Evolutionary conservation across 2,797 vertebrate species (phyloP), one percentile per base, ranked within the genome.

Genomic region (Chelonia mydas): DNA sequence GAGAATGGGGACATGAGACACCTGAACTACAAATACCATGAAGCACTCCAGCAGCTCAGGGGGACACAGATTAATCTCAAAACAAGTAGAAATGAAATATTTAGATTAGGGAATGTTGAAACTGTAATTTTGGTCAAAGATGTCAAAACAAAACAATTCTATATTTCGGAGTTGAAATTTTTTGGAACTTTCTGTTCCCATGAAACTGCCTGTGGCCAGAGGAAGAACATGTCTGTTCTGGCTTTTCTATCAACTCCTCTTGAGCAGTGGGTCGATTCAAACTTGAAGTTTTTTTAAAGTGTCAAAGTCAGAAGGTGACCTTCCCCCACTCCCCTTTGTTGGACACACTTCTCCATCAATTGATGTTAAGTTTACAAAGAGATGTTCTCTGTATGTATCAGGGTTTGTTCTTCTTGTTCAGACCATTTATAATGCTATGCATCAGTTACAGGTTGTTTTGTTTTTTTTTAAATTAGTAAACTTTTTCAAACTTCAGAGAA

Each of bases 391-490:
- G 59, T 65, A 19, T n/a, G 33, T 65, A n/a, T n/a, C 61, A 65
- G 61, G 33, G 7, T n/a, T n/a, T 65, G 61, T 8, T n/a, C 61
- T n/a, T 65, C 33, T 17, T 37, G 61, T 53, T 21, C 28, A 55
- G 12, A 1, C 16, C 16, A 0, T 0, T 15, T 84, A 68, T 65
- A 19, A 65, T 23, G 25, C 45, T 77, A 77, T 77, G 11, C 2
- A 23, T 47, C 41, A 16, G 45, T 76, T 13, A 76, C 4, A 59
- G 78, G 61, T 28, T 0, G 1, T 21, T 86, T 28, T 0, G 1
- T 21, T 86, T 15, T 61, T 61, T 17, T n/a, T 61, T 61, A 81
- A 25, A 45, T 28, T 5, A 54, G 1, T 0, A 10, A 28, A 41
- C 7, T 16, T 1, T 65, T 81, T 23, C 50, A 2, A 55, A 82